Base-by-base conservation (phyloP, 2,888 invertebrate species). In the Apamea sordens region DNA sequence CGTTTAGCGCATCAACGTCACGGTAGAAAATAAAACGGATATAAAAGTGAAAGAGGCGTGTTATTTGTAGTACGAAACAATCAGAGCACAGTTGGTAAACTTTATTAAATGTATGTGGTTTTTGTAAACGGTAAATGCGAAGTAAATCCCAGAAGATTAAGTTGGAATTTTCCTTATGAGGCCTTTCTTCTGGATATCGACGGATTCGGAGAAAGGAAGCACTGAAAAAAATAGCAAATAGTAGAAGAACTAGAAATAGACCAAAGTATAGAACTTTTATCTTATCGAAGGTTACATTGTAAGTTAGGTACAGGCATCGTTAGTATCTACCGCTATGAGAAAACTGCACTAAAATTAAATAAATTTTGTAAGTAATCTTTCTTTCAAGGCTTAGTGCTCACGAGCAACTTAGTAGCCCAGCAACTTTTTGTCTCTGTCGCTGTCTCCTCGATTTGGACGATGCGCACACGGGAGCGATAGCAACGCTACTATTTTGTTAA, bases 11-110 rank as follows among this genome's bases (percentile, higher is more conserved):
- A 73, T 80, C 69, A 82, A 73, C 74, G 73, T n/a, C 85, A 65
- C 85, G 76, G 90, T 87, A 89, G 88, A 88, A 90, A 92, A 91
- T 89, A 87, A 90, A 89, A 70, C 82, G 84, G 80, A 85, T 79
- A 79, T 88, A 91, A 92, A 92, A 93, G 93, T 93, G 92, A 93
- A 92, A 92, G 92, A 92, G 79, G 74, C 67, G 78, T 72, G 69
- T 77, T 68, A 67, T 71, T 81, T 79, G 79, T 80, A 89, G 69
- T 72, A 87, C 83, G 83, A 89, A 90, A 90, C 89, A 91, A 89
- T 86, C 81, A 86, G 87, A 89, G 87, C 86, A 87, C 84, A 87
- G 82, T 87, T 88, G 81, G 83, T 85, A 76, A 79, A 87, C 84
- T 79, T 84, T 76, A 84, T 82, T 82, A 85, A 86, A 85, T 79